A percentile compares a stretch with the other conserved stretches of the same genome.
Conservation (phyloP, 1,140 invertebrate genomes). For the Drosophila repletoides region DNA sequence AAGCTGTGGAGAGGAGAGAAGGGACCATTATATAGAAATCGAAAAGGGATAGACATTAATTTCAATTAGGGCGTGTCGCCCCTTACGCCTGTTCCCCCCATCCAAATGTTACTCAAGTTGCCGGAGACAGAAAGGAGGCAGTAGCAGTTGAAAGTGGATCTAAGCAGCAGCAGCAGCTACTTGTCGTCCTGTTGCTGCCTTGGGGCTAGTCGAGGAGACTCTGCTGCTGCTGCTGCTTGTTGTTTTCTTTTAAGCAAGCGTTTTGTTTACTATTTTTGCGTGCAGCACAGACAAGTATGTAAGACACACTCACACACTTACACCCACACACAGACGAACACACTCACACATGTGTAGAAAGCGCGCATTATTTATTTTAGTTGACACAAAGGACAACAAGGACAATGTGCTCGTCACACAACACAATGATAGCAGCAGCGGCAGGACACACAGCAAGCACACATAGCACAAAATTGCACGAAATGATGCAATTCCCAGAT, state of each 20-base stretch:
- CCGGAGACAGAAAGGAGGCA: not conserved
- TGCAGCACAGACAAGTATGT: slow-evolving; percentile 45
- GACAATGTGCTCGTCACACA: slow-evolving; percentile 46
- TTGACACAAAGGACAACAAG: slow-evolving; percentile 70
- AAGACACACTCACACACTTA: slow-evolving; percentile 8
- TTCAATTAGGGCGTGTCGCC: slow-evolving; percentile 66
- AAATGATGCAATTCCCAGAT: slow-evolving; percentile 67
- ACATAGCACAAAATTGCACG: slow-evolving; percentile 50
- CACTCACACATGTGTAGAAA: not conserved
- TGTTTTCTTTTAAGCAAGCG: slow-evolving; percentile 50
- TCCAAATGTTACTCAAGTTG: slow-evolving; percentile 38
- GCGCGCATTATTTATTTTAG: slow-evolving; percentile 74
- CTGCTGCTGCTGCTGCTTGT: slow-evolving; percentile 25
- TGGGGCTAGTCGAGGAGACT: slow-evolving; percentile 19
- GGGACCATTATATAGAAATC: slow-evolving; percentile 43
- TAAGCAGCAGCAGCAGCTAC: slow-evolving; percentile 3
- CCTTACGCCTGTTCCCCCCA: no score
- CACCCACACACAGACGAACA: slow-evolving; percentile 1
- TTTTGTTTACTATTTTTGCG: slow-evolving; percentile 55
- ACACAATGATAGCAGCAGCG: slow-evolving; percentile 33
- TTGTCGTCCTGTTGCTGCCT: slow-evolving; percentile 30
- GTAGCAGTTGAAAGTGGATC: no score
- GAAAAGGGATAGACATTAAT: slow-evolving; percentile 78
- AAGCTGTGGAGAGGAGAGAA: not conserved
- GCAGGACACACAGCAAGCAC: slow-evolving; percentile 9